phyloP scores from a whole-genome alignment of 2,888 invertebrate species.

The Oasisia sp. region DNA sequence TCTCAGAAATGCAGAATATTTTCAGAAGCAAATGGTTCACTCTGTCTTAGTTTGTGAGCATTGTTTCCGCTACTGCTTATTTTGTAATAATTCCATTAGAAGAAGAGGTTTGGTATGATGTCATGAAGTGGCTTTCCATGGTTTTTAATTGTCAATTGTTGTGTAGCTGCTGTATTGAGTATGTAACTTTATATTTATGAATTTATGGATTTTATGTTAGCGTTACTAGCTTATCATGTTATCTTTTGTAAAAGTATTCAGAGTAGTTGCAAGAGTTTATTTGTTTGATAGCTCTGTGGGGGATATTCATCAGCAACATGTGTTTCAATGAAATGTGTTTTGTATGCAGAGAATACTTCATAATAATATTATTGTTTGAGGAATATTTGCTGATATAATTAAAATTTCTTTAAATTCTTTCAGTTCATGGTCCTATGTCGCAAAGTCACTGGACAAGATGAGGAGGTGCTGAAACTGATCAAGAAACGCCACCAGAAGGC shows the following conservation, averaged over 20 bases:
- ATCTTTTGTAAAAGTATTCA: too few species aligned
- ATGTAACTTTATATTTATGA: neutral
- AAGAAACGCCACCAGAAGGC: slow-evolving; percentile 49
- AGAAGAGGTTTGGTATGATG: neutral
- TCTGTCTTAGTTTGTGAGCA: neutral
- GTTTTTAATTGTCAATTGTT: neutral
- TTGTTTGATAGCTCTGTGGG: too few species aligned
- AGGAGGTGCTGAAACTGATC: slow-evolving; percentile 46
- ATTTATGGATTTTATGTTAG: too few species aligned
- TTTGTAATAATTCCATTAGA: neutral
- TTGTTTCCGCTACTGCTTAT: neutral
- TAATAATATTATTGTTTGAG: too few species aligned
- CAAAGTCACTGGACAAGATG: slow-evolving; percentile 32
- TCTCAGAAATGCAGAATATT: neutral
- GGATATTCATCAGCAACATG: too few species aligned
- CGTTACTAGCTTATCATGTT: too few species aligned
- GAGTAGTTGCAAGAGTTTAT: too few species aligned
- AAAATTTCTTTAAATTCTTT: slow-evolving; percentile 32
- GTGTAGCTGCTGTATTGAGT: neutral
- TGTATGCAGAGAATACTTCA: too few species aligned
- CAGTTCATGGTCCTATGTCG: slow-evolving; percentile 53
- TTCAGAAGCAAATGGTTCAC: neutral
- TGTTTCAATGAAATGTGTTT: too few species aligned
- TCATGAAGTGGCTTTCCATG: neutral
- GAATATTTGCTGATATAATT: too few species aligned